Conservation (phyloP, 2,113 vertebrate genomes). For the Seriola dumerili region DNA sequence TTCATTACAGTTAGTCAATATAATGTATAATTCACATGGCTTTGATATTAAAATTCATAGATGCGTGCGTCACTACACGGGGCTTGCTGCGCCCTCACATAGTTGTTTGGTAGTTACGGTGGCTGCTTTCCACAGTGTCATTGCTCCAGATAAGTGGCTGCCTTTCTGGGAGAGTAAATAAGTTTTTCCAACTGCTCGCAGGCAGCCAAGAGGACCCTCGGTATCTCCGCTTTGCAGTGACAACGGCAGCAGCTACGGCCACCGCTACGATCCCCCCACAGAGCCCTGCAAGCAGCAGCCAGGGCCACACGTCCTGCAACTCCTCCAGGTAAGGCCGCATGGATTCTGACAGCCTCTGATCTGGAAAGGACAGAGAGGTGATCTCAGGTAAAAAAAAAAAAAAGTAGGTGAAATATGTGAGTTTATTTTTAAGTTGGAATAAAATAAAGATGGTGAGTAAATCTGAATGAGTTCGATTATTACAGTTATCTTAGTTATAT, state of each 20-base stretch:
- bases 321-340: slow-evolving; percentile 87
- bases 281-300: slow-evolving; percentile 88
- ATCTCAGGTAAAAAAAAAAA: neutral
- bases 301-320: slow-evolving; percentile 87
- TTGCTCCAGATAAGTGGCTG: slow-evolving; percentile 67
- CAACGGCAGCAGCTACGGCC: slow-evolving; percentile 41
- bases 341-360: slow-evolving; percentile 83
- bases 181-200: slow-evolving; percentile 25
- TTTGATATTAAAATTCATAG: slow-evolving; percentile 13
- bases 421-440: neutral
- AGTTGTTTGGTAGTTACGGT: slow-evolving; percentile 68
- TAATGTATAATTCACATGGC: slow-evolving; percentile 31
- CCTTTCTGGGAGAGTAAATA: slow-evolving; percentile 52
- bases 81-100: slow-evolving; percentile 52
- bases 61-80: neutral
- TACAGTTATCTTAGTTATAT: neutral
- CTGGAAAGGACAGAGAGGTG: slow-evolving; percentile 55
- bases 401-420: neutral
- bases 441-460: neutral
- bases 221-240: slow-evolving; percentile 4
- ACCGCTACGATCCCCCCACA: slow-evolving; percentile 82
- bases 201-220: slow-evolving; percentile 6
- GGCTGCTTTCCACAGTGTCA: slow-evolving; percentile 33
- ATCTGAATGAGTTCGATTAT: neutral
- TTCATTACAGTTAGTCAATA: neutral